phyloP scores from a whole-genome alignment of 1,140 invertebrate genomes.

The Pararge aegeria region DNA sequence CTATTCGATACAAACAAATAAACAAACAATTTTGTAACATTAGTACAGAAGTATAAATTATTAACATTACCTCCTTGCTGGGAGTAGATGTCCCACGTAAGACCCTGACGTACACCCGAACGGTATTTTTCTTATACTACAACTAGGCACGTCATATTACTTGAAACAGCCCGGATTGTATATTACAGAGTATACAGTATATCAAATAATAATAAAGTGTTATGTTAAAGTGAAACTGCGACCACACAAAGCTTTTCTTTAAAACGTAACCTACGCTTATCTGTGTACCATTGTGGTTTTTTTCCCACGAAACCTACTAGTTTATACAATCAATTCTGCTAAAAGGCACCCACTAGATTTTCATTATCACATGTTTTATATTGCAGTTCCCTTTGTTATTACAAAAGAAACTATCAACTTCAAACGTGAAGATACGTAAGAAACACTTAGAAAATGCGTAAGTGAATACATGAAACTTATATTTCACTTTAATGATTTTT shows the following conservation, averaged over 20 bases:
- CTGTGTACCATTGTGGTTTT: background rate
- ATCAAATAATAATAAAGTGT: too few species aligned
- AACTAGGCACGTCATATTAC: too few species aligned
- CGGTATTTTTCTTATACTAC: too few species aligned
- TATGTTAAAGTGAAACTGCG: background rate
- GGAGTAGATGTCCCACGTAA: too few species aligned
- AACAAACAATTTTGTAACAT: too few species aligned
- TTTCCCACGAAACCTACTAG: constrained; percentile 35
- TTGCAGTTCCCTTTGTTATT: constrained; percentile 1
- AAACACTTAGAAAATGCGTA: constrained; percentile 26
- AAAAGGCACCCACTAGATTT: constrained; percentile 20
- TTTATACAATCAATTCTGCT: constrained; percentile 20
- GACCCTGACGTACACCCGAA: too few species aligned
- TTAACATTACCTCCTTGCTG: too few species aligned
- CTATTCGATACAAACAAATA: background rate
- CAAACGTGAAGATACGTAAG: background rate
- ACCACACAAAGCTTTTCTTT: background rate
- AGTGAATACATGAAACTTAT: too few species aligned
- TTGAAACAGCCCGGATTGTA: too few species aligned
- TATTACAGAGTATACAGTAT: too few species aligned
- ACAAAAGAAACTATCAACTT: background rate
- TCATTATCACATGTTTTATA: background rate
- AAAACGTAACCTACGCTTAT: background rate
- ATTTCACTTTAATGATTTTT: too few species aligned
- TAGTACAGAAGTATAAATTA: too few species aligned